A percentile compares a stretch with the other conserved stretches of the same genome.
phyloP scores from a whole-genome alignment of 1,140 invertebrate species.

The Sitodiplosis mosellana region DNA sequence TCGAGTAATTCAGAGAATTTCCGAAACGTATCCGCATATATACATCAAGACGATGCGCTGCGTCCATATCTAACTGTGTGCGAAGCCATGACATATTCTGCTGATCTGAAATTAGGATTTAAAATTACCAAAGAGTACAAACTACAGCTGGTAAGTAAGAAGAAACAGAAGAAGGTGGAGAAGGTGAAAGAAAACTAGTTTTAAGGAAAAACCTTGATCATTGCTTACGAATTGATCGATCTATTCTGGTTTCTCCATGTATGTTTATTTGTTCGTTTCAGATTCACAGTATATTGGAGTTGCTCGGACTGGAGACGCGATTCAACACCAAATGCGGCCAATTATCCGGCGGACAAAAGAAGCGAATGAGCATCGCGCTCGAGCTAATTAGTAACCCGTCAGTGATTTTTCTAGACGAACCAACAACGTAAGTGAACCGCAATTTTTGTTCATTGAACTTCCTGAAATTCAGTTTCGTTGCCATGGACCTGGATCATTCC shows the following conservation, averaged over 20 bases:
- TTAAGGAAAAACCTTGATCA: neutral
- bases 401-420: constrained; percentile 84
- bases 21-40: constrained; percentile 71
- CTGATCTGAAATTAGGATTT: constrained; percentile 64
- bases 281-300: constrained; percentile 51
- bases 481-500: neutral
- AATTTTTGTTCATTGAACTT: neutral
- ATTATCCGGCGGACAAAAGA: constrained; percentile 74
- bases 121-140: constrained; percentile 29
- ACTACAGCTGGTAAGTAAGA: constrained; percentile 13
- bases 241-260: neutral
- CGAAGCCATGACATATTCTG: constrained; percentile 69
- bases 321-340: constrained; percentile 46
- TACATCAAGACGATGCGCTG: constrained; percentile 76
- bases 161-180: too few species aligned
- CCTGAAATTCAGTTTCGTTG: neutral
- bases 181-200: too few species aligned
- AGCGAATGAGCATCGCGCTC: constrained; percentile 73
- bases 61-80: constrained; percentile 60
- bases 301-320: constrained; percentile 44
- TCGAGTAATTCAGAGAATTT: constrained; percentile 44
- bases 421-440: neutral
- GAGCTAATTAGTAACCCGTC: constrained; percentile 75
- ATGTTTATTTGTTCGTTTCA: constrained; percentile 13
- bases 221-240: neutral